Conservation (phyloP, 2,888 invertebrate species). For the Nymphalis polychloros region DNA sequence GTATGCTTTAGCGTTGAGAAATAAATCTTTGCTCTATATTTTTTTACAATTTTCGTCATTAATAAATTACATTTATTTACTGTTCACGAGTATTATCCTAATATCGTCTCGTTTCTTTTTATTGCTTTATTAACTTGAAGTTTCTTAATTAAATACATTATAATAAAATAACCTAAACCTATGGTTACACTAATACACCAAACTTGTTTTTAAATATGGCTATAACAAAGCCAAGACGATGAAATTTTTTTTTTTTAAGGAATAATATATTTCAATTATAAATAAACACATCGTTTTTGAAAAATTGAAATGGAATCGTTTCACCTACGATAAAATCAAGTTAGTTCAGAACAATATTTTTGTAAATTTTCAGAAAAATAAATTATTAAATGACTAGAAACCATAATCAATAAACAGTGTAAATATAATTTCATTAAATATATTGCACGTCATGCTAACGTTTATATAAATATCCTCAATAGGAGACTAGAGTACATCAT, state of each 20-base stretch:
- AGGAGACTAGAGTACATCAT: slow-evolving; percentile 46
- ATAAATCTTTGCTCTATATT: slow-evolving; percentile 14
- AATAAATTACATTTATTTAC: slow-evolving; percentile 49
- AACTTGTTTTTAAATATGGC: slow-evolving; percentile 2
- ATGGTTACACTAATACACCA: slow-evolving; percentile 6
- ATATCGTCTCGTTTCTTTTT: slow-evolving; percentile 51
- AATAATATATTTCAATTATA: background rate
- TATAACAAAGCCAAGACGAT: background rate
- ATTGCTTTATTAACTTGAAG: slow-evolving; percentile 49
- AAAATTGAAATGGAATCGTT: background rate
- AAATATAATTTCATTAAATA: slow-evolving; percentile 60
- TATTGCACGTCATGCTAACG: slow-evolving; percentile 65
- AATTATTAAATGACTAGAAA: slow-evolving; percentile 40
- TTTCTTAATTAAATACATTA: slow-evolving; percentile 3
- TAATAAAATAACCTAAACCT: slow-evolving; percentile 7
- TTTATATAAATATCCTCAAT: slow-evolving; percentile 28
- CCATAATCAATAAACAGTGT: slow-evolving; percentile 44
- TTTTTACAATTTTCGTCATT: slow-evolving; percentile 49
- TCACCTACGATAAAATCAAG: background rate
- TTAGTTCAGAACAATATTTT: background rate
- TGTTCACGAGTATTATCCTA: slow-evolving; percentile 39
- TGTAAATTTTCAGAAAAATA: slow-evolving; percentile 47
- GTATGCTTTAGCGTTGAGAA: slow-evolving; percentile 13
- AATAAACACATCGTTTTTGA: background rate
- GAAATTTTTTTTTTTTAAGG: background rate